These are phyloP conservation scores for Apodemus agrarius DNA, from an alignment of 2,797 vertebrate genomes.

Conservation along the genomic window DNA sequence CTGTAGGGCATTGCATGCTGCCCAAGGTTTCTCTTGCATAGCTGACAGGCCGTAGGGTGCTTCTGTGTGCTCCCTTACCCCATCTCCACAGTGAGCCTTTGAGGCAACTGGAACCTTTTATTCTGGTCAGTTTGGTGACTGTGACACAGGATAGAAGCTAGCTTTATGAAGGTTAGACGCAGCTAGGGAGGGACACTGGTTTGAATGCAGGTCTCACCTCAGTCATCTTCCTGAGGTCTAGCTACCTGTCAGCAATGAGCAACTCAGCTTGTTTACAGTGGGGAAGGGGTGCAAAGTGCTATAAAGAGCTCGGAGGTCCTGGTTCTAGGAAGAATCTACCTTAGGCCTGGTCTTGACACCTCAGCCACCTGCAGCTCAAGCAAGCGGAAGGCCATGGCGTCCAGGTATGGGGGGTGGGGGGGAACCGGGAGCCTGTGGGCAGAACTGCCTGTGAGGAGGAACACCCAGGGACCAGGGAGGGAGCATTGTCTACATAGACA, in stretches of 20 bases:
- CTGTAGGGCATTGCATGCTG: neutral
- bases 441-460: neutral
- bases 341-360: neutral
- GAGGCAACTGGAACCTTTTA: neutral
- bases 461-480: neutral
- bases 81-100: neutral
- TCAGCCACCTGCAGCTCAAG: neutral
- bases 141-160: neutral
- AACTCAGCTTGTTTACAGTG: neutral
- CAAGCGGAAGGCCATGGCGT: neutral
- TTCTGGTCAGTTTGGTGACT: neutral
- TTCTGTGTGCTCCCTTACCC: neutral
- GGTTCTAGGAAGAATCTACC: neutral
- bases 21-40: neutral
- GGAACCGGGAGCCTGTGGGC: neutral
- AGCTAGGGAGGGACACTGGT: neutral
- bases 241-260: neutral
- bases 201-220: neutral
- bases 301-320: neutral
- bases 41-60: fast-evolving
- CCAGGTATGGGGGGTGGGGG: neutral
- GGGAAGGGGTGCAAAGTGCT: neutral
- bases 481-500: neutral
- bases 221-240: neutral
- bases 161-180: neutral